These are phyloP conservation scores for Balaenoptera acutorostrata DNA, from an alignment of 2,113 vertebrate species.

Conservation along the genomic window DNA sequence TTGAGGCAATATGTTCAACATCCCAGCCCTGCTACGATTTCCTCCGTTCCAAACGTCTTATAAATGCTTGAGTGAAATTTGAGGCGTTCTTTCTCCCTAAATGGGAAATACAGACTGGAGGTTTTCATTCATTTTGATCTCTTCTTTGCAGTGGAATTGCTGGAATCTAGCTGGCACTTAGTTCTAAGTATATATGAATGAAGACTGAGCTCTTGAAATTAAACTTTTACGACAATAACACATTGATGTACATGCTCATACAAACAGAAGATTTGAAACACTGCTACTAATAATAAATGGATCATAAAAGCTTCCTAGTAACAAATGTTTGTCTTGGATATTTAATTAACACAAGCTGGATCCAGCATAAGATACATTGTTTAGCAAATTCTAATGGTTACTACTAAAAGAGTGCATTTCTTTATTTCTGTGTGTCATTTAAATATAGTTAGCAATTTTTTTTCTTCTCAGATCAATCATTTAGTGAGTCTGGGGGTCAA, in stretches of 20 bases:
- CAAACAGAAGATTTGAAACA: slow-evolving; percentile 58
- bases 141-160: not conserved
- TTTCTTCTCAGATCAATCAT: not conserved
- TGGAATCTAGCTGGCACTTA: not conserved
- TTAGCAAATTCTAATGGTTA: not conserved
- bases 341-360: slow-evolving; percentile 53
- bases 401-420: too few species aligned
- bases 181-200: not conserved
- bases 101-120: not conserved
- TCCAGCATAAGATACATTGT: not conserved
- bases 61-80: not conserved
- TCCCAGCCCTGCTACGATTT: not conserved
- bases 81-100: not conserved
- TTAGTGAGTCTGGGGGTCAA: not conserved
- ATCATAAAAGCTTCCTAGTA: slow-evolving; percentile 67
- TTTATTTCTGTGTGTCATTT: not conserved
- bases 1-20: not conserved
- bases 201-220: not conserved
- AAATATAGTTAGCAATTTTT: not conserved
- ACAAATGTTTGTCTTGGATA: slow-evolving; percentile 67
- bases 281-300: slow-evolving; percentile 71
- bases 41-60: not conserved
- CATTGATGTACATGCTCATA: not conserved
- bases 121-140: not conserved
- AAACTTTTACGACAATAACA: slow-evolving; percentile 51